phyloP scores from a whole-genome alignment of 2,888 invertebrate species.

The Campoletis raptor region DNA sequence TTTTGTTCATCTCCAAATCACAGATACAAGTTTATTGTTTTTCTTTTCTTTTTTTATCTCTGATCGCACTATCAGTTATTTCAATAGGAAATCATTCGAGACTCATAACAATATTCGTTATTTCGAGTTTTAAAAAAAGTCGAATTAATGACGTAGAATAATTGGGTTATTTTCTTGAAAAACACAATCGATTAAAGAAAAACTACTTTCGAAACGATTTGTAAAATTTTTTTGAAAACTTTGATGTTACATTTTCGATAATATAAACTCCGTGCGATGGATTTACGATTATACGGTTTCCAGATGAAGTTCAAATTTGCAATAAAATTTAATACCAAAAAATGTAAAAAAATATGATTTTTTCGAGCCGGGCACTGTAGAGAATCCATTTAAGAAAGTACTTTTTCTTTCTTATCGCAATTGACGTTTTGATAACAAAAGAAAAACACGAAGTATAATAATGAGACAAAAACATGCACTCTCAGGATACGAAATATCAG shows the following conservation, averaged over 20 bases:
- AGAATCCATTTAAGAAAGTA: neutral
- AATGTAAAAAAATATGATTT: neutral
- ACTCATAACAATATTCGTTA: neutral
- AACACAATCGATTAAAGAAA: neutral
- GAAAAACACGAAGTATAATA: too few species aligned
- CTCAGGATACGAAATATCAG: constrained; percentile 15
- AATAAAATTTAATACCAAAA: neutral
- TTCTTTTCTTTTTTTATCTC: neutral
- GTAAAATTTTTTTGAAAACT: too few species aligned
- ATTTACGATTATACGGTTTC: too few species aligned
- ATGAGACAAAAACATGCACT: neutral
- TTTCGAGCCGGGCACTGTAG: neutral
- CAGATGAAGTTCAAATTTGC: neutral
- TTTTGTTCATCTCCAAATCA: neutral
- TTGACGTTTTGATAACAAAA: neutral
- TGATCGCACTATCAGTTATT: neutral
- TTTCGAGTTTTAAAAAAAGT: too few species aligned
- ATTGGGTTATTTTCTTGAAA: too few species aligned
- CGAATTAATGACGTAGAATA: neutral
- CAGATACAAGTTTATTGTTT: neutral
- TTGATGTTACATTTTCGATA: too few species aligned
- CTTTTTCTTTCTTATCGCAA: neutral
- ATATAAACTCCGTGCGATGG: too few species aligned
- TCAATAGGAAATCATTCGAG: neutral
- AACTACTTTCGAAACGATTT: too few species aligned